phyloP scores from a whole-genome alignment of 2,888 invertebrate species.

The Sarcophaga rosellei region DNA sequence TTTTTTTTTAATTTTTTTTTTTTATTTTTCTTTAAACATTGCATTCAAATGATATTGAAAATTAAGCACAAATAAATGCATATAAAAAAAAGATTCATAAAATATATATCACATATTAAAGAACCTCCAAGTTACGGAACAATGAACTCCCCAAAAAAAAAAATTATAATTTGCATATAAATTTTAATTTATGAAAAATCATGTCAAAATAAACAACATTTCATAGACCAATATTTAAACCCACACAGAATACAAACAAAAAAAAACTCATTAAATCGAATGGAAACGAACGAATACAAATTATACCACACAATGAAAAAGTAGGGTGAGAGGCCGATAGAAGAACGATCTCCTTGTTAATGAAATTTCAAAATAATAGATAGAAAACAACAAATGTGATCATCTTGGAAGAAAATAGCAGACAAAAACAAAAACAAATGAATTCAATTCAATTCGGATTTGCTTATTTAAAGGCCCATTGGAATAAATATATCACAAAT shows the following conservation, averaged over 20 bases:
- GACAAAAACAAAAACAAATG: not conserved
- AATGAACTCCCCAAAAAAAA: constrained; percentile 37
- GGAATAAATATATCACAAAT: not conserved
- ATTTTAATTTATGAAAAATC: constrained; percentile 2
- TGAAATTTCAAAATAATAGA: constrained; percentile 46
- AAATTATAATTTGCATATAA: constrained; percentile 10
- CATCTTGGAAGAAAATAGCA: constrained; percentile 19
- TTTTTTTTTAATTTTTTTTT: not conserved
- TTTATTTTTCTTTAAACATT: not conserved
- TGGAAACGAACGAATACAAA: not conserved
- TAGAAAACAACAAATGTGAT: constrained; percentile 45
- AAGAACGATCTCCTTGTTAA: constrained; percentile 52
- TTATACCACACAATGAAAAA: not conserved
- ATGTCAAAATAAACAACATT: constrained; percentile 37
- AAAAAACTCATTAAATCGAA: not conserved
- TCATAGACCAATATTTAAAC: constrained; percentile 12
- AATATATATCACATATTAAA: not conserved
- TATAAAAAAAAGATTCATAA: not conserved
- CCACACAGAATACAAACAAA: constrained; percentile 22
- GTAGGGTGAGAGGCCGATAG: not conserved
- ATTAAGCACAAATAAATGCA: not conserved
- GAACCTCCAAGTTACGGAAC: constrained; percentile 43
- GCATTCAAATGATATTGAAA: constrained; percentile 22
- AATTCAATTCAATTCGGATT: no score
- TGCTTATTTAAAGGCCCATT: no score